phyloP scores from a whole-genome alignment of 2,113 vertebrate species.

The Periophthalmodon schlosseri region DNA sequence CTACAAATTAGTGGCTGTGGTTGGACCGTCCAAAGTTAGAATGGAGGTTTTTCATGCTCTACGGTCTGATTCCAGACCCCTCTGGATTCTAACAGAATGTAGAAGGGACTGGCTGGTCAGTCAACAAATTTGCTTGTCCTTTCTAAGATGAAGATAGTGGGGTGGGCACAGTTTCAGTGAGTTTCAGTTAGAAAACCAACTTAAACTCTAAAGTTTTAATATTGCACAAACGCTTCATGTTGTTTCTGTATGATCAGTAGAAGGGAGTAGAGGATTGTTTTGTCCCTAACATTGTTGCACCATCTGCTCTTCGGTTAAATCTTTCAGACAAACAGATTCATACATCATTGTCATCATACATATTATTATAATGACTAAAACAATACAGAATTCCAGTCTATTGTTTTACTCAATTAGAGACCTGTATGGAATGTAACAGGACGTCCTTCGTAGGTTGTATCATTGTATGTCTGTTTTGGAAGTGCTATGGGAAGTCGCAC shows the following conservation, averaged over 20 bases:
- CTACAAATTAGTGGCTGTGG: no score
- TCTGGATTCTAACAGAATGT: no score
- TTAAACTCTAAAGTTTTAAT: background rate
- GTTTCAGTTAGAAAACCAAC: no score
- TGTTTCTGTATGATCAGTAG: background rate
- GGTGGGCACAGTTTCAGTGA: background rate
- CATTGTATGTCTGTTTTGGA: background rate
- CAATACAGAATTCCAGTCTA: background rate
- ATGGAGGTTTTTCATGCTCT: no score
- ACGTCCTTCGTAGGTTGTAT: background rate
- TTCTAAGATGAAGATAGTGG: no score
- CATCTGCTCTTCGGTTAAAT: background rate
- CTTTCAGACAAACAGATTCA: background rate
- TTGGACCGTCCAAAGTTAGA: no score
- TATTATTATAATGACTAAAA: background rate
- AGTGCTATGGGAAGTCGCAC: background rate
- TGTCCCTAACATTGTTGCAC: background rate
- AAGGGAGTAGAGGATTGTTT: background rate
- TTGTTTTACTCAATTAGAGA: background rate
- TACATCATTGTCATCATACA: background rate
- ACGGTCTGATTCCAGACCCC: no score
- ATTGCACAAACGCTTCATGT: background rate
- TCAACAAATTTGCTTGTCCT: no score
- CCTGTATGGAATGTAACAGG: background rate
- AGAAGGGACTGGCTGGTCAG: no score